phyloP scores from a whole-genome alignment of 2,888 invertebrate genomes.

The Fissipunctia ypsillon region DNA sequence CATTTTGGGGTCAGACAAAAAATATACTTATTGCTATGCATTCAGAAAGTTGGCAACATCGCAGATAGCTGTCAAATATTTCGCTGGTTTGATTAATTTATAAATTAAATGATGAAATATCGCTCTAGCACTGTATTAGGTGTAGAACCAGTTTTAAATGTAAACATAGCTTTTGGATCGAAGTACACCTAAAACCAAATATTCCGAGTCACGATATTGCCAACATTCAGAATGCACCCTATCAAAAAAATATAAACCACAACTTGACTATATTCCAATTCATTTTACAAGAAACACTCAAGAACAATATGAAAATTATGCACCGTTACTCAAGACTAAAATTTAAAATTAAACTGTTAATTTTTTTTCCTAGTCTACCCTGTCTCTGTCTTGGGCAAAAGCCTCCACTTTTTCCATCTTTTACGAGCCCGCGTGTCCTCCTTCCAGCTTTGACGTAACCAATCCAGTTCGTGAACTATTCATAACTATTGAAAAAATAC shows the following conservation, averaged over 20 bases:
- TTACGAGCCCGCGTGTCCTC: neutral
- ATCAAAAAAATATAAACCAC: neutral
- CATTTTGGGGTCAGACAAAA: neutral
- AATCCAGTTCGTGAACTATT: neutral
- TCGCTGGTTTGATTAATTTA: neutral
- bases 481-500: constrained; percentile 20
- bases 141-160: neutral
- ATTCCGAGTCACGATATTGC: neutral
- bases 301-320: neutral
- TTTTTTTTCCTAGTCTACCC: neutral
- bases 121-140: neutral
- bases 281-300: neutral
- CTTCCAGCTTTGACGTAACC: neutral
- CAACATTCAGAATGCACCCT: neutral
- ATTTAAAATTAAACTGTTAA: neutral
- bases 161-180: neutral
- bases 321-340: neutral
- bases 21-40: neutral
- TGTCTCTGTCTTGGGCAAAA: neutral
- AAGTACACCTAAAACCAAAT: neutral
- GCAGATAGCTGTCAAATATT: neutral
- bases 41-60: neutral
- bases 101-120: neutral
- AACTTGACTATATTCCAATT: neutral
- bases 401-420: neutral